Evolutionary conservation across 2,888 invertebrate species (phyloP), one percentile per base, ranked within the genome.

Genomic region (Gymnosoma rotundatum): DNA sequence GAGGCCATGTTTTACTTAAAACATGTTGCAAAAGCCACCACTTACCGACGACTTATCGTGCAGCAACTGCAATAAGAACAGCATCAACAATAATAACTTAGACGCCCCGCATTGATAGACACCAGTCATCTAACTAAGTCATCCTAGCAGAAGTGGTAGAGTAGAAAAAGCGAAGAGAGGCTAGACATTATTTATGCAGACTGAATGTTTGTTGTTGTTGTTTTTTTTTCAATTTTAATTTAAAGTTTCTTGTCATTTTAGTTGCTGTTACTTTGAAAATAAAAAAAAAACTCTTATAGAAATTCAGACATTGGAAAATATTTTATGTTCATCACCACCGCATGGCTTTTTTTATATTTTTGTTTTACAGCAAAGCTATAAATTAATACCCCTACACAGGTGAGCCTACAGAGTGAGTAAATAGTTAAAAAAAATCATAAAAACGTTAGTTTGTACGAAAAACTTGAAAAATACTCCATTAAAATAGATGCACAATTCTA

Each of bases 41-140:
- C 64, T 36, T 38, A 1, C 50, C 48, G 20, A 60, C 36, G 20
- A 60, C 76, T 60, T 60, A 67, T 38, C 20, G 32, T n/a, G n/a
- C 38, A 52, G 20, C 73, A 58, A 25, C 12, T 38, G 45, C 64
- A 50, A 16, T 38, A 61, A 56, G 36, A 42, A 10, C 63, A 74
- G 54, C 45, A 45, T 58, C 42, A 70, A 48, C 48, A 78, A 38
- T 66, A 60, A 58, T 66, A 60, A 58, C 38, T 64, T 74, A 64
- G 84, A 85, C 78, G 81, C 84, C 84, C 84, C 82, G 84, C 84
- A 82, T 85, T 82, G 84, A 85, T 82, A 82, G 84, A 82, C 78
- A 78, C 73, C 84, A 82, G 69, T 70, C 82, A 78, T 63, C 74
- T 78, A 82, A 69, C 74, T 73, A 82, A 69, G 50, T 67, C 76